Evolutionary conservation across 2,888 invertebrate genomes (phyloP), one percentile per base, ranked within the genome.

Genomic region (Conchocele bisecta): DNA sequence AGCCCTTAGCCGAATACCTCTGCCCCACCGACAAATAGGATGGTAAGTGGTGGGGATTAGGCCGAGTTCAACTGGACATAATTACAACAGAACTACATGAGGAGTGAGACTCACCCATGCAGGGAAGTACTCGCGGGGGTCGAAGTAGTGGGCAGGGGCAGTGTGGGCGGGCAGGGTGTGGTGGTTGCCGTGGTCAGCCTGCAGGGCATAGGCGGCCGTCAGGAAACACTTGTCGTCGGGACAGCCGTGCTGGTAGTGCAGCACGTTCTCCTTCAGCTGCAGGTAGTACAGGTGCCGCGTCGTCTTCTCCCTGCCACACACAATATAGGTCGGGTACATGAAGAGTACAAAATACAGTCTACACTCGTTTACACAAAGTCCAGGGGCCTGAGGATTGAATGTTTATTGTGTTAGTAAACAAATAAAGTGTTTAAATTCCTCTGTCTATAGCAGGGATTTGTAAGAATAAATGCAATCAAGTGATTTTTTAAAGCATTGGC

Each of bases 231-330:
- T 88, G 79, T 92, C 90, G 71, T 92, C 93, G 54, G 90, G 90
- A 89, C 89, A 92, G 17, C 91, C 87, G 75, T 92, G 91, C 67
- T 89, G 86, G 78, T 91, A 92, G 70, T 85, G 79, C 69, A 94
- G 92, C 67, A 94, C 93, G 92, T 99, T 99, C 92, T 96, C 95
- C 78, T 97, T 95, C 90, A 99, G 93, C 93, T 99, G 98, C 86
- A 97, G 93, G 92, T 97, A 99, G 92, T 98, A 99, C 90, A 98
- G 95, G 91, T 97, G 96, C 69, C 97, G 94, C 60, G 97, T 96
- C 84, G 96, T 94, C 89, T 97, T 97, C 93, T 98, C 97, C 92
- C 94, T 91, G 84, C 13, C 72, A 68, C 22, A 15, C 48, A 48
- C 48, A 48, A 6, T 48, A 26, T 9, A 48, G 28, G 15, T 24